Percentiles rank a stretch among this genome's conserved stretches.
These are phyloP conservation scores for Gandaritis pyraliata DNA, from an alignment of 2,888 invertebrate species.

Conservation along the genomic window DNA sequence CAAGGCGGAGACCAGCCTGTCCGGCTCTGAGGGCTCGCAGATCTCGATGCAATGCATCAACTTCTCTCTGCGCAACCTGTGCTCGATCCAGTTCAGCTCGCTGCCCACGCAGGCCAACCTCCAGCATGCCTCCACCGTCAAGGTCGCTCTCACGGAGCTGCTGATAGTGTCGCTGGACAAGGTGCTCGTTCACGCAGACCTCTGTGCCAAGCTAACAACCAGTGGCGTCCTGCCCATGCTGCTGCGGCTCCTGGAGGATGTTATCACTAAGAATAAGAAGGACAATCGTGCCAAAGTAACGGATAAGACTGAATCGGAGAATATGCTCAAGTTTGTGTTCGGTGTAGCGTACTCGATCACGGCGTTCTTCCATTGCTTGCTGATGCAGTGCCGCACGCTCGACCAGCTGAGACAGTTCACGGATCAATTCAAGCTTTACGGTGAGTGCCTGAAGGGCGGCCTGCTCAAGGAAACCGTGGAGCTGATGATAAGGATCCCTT, in stretches of 20 bases:
- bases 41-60: slow-evolving; percentile 85
- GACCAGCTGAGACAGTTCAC: slow-evolving; percentile 84
- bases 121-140: slow-evolving; percentile 74
- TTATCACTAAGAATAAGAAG: slow-evolving; percentile 70
- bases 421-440: slow-evolving; percentile 84
- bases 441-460: slow-evolving; percentile 84
- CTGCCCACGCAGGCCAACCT: slow-evolving; percentile 60
- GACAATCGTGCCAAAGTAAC: slow-evolving; percentile 57
- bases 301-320: slow-evolving; percentile 73
- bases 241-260: slow-evolving; percentile 84
- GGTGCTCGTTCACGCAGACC: slow-evolving; percentile 78
- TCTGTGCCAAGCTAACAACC: slow-evolving; percentile 84
- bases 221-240: slow-evolving; percentile 86
- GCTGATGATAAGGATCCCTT: slow-evolving; percentile 81
- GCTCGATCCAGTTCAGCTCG: slow-evolving; percentile 85
- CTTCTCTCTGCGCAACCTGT: slow-evolving; percentile 85
- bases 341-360: slow-evolving; percentile 84
- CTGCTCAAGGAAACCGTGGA: slow-evolving; percentile 83
- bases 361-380: slow-evolving; percentile 84
- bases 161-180: slow-evolving; percentile 84
- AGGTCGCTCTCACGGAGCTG: slow-evolving; percentile 83
- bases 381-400: slow-evolving; percentile 81
- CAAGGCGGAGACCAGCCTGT: slow-evolving; percentile 78
- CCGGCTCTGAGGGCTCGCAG: slow-evolving; percentile 81
- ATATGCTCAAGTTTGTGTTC: slow-evolving; percentile 85